Evolutionary conservation across 35 echinoderm and acorn worm species (phyloP).

Genomic region (Antedon bifida): DNA sequence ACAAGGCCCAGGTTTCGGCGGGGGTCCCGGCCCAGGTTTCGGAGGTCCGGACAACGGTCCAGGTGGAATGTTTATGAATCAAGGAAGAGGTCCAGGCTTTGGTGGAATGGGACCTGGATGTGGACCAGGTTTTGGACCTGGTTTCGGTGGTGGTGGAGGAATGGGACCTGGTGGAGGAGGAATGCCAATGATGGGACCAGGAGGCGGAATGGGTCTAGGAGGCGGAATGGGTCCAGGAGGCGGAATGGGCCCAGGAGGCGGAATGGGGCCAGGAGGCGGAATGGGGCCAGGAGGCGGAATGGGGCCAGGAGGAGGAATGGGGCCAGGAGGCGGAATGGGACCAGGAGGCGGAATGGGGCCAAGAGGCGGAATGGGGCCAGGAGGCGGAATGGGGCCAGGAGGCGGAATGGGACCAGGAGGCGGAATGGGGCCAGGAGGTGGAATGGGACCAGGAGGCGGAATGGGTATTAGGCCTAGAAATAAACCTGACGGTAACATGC

Average conservation of each 20-base stretch:
- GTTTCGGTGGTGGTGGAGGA: neutral
- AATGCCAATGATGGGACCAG: neutral
- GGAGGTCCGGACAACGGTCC: neutral
- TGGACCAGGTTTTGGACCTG: neutral
- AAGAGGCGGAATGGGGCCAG: neutral
- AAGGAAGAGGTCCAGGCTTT: neutral
- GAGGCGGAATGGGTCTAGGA: neutral
- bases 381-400: neutral
- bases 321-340: neutral
- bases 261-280: neutral
- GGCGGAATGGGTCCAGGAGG: neutral
- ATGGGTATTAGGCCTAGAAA: neutral
- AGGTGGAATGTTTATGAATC: neutral
- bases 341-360: neutral
- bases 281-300: neutral
- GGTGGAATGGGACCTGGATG: neutral
- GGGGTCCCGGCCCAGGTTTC: neutral
- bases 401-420: neutral
- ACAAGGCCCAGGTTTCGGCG: too few relatives aligned
- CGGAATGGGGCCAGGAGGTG: neutral
- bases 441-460: neutral
- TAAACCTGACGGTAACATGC: neutral
- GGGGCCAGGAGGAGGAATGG: neutral
- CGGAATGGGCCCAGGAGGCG: neutral
- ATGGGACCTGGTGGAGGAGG: conserved; percentile 1